A percentile compares a stretch with the other conserved stretches of the same genome.
Conservation (phyloP, 2,797 vertebrate genomes). For the Erpetoichthys calabaricus region DNA sequence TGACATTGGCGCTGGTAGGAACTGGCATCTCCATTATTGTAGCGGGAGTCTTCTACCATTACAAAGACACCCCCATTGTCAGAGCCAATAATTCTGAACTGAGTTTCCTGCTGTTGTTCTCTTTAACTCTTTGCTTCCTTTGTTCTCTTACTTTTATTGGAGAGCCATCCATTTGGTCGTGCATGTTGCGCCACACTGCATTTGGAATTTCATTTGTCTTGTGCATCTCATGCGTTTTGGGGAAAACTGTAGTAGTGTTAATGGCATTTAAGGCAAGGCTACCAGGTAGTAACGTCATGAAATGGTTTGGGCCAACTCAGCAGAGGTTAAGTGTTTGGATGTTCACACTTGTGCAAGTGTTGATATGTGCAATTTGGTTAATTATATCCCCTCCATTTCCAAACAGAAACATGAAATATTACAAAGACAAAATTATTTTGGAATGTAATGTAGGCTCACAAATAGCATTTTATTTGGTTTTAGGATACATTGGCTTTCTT, state of each 20-base stretch:
- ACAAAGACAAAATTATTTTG: constrained; percentile 1
- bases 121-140: constrained; percentile 29
- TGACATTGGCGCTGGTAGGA: constrained; percentile 21
- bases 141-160: constrained; percentile 26
- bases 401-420: constrained; percentile 12
- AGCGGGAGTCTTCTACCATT: constrained; percentile 27
- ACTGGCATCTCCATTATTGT: constrained; percentile 26
- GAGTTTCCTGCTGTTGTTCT: constrained; percentile 30
- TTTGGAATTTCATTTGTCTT: constrained; percentile 33
- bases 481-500: not conserved
- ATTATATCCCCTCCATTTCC: not conserved
- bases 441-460: not conserved
- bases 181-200: constrained; percentile 30
- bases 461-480: not conserved
- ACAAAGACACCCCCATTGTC: constrained; percentile 15
- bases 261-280: constrained; percentile 29
- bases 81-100: constrained; percentile 30
- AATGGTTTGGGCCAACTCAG: constrained; percentile 31
- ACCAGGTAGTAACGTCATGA: constrained; percentile 27
- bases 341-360: constrained; percentile 49
- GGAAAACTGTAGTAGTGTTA: constrained; percentile 29
- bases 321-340: constrained; percentile 46
- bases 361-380: constrained; percentile 39
- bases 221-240: constrained; percentile 34
- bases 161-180: constrained; percentile 23